Percentiles rank a stretch among this genome's conserved stretches.
Evolutionary conservation across 2,888 invertebrate species (phyloP).

Genomic region (Metalampra italica): DNA sequence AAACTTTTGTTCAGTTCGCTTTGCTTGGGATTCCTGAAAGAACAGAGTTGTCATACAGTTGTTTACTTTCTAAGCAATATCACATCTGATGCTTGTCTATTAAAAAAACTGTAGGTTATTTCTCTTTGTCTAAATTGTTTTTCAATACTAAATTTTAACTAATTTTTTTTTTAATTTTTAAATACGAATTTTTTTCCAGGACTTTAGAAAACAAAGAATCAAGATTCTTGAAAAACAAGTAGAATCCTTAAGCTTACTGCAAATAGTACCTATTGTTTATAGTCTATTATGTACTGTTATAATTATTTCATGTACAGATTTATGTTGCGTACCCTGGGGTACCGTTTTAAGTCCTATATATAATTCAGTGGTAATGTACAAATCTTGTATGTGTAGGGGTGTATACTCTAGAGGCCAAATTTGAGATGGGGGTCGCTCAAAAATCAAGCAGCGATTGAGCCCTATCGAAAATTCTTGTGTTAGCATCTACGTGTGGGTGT

Average conservation of each 20-base stretch:
- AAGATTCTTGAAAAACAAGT: no score
- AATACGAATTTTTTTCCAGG: no score
- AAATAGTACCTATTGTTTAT: neutral
- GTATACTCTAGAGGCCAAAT: constrained; percentile 43
- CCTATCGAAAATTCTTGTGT: constrained; percentile 26
- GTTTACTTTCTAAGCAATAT: no score
- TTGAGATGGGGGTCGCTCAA: constrained; percentile 47
- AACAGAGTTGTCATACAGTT: no score
- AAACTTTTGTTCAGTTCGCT: no score
- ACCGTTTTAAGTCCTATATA: constrained; percentile 42
- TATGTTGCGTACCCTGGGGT: constrained; percentile 23
- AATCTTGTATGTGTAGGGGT: constrained; percentile 43
- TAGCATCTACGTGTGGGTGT: constrained; percentile 13
- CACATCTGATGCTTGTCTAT: no score
- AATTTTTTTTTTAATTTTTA: neutral
- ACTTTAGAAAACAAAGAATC: no score
- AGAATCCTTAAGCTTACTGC: neutral
- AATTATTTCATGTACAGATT: neutral
- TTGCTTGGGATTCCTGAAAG: no score
- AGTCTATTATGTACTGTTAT: neutral
- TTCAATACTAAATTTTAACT: no score
- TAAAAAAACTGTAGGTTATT: no score
- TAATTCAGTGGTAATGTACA: constrained; percentile 49
- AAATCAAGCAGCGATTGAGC: constrained; percentile 42
- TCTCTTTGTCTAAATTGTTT: neutral